Evolutionary conservation across 2,888 invertebrate genomes (phyloP).

Genomic region (Achlya flavicornis): DNA sequence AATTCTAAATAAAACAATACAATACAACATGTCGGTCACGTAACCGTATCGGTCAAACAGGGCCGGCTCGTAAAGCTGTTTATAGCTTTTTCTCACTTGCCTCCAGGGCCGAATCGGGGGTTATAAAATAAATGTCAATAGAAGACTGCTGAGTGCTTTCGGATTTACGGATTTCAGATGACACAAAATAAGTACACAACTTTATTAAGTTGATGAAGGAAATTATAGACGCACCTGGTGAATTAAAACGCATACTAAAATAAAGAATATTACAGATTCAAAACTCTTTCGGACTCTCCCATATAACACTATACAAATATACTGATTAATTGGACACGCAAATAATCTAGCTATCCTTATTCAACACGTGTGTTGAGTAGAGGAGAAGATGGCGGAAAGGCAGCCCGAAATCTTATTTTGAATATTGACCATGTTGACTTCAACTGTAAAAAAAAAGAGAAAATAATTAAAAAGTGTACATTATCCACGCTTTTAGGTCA

Average conservation of each 20-base stretch:
- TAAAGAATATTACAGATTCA: not conserved
- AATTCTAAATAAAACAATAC: constrained; percentile 19
- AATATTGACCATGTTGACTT: too few relatives aligned
- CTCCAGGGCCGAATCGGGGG: constrained; percentile 34
- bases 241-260: too few relatives aligned
- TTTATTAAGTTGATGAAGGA: not conserved
- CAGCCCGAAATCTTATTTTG: too few relatives aligned
- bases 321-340: too few relatives aligned
- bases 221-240: not conserved
- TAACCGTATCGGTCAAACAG: constrained; percentile 40
- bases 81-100: constrained; percentile 46
- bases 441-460: not conserved
- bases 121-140: constrained; percentile 56
- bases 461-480: not conserved
- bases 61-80: constrained; percentile 52
- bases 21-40: constrained; percentile 35
- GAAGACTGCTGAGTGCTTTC: constrained; percentile 37
- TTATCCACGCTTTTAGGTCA: constrained; percentile 7
- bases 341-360: too few relatives aligned
- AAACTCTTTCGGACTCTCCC: not conserved
- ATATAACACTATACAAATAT: too few relatives aligned
- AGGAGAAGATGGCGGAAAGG: too few relatives aligned
- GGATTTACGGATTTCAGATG: constrained; percentile 34
- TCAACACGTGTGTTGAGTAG: too few relatives aligned
- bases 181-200: not conserved